Conservation (phyloP, 2,888 invertebrate genomes). For the Agriopis aurantiaria region DNA sequence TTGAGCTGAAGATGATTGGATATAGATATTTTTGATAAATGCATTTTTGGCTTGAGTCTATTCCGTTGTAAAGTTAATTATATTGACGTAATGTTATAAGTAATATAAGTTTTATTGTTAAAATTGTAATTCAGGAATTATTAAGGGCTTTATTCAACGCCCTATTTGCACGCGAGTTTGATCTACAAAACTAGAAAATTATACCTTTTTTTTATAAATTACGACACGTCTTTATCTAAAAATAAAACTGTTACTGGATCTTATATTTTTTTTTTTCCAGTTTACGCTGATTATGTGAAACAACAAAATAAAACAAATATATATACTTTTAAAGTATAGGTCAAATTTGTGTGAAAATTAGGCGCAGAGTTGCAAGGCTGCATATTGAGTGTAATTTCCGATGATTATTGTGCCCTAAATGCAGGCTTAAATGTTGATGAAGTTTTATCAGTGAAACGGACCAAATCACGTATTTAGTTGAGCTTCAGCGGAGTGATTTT, state of each 20-base stretch:
- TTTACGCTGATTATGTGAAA: too few relatives aligned
- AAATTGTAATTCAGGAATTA: conserved; percentile 9
- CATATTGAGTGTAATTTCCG: not conserved
- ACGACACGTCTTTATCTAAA: too few relatives aligned
- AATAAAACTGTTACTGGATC: too few relatives aligned
- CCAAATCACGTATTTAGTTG: conserved; percentile 36
- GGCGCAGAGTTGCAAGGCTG: not conserved
- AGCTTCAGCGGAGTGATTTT: conserved; percentile 40
- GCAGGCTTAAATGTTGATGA: not conserved
- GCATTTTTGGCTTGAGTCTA: conserved; percentile 25
- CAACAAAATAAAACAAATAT: too few relatives aligned
- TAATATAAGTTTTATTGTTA: conserved; percentile 6
- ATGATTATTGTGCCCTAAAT: not conserved
- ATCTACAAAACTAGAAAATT: too few relatives aligned
- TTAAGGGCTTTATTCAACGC: not conserved
- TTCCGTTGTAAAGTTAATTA: conserved; percentile 25
- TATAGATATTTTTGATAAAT: conserved; percentile 1
- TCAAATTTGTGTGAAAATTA: too few relatives aligned
- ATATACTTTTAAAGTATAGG: too few relatives aligned
- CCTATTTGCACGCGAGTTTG: not conserved
- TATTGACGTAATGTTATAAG: conserved; percentile 3
- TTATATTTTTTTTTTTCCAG: too few relatives aligned
- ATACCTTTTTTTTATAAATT: too few relatives aligned
- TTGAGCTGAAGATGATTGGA: conserved; percentile 36
- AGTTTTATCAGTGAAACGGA: conserved; percentile 26